Conservation (phyloP, 2,888 invertebrate genomes). For the Philopedon plagiatum region DNA sequence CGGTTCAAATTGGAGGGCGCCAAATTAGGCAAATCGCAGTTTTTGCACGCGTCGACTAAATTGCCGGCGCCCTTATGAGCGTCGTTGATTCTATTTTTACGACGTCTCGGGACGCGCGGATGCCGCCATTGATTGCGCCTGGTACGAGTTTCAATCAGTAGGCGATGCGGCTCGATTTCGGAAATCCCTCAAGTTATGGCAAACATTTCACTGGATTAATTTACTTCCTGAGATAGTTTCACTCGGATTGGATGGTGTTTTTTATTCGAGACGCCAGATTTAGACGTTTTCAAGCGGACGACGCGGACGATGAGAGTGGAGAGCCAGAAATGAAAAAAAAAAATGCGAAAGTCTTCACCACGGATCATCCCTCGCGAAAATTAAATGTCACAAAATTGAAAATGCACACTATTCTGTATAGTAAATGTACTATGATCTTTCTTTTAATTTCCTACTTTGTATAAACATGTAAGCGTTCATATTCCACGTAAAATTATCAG, state of each 20-base stretch:
- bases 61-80: conserved; percentile 36
- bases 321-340: too few relatives aligned
- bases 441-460: too few relatives aligned
- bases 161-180: conserved; percentile 6
- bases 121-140: conserved; percentile 36
- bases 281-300: too few relatives aligned
- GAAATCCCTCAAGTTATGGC: not conserved
- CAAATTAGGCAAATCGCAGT: conserved; percentile 50
- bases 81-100: conserved; percentile 48
- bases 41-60: conserved; percentile 50
- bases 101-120: conserved; percentile 38
- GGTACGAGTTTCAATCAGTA: conserved; percentile 31
- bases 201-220: conserved; percentile 8
- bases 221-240: not conserved
- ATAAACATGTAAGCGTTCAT: too few relatives aligned
- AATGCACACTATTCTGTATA: too few relatives aligned
- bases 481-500: too few relatives aligned
- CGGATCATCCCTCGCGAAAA: too few relatives aligned
- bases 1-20: conserved; percentile 41
- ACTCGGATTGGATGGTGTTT: not conserved
- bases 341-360: too few relatives aligned
- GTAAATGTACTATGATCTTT: too few relatives aligned
- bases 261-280: not conserved
- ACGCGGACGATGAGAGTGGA: too few relatives aligned
- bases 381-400: too few relatives aligned